Base-by-base conservation (phyloP, 1,140 invertebrate species). In the Cydia fagiglandana region DNA sequence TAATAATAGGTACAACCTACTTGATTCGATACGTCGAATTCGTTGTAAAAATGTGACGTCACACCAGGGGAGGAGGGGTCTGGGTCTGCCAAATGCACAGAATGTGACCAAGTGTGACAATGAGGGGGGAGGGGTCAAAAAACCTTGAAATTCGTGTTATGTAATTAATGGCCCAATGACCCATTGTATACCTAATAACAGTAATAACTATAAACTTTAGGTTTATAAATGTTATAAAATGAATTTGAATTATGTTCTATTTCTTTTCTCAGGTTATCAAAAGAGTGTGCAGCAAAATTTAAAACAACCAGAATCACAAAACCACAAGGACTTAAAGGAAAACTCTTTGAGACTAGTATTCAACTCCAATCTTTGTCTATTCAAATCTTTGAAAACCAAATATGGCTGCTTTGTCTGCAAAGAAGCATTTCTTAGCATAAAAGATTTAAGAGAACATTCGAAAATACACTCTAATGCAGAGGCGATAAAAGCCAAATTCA, bases 321-420 rank as follows among this genome's bases (percentile, higher is more conserved):
- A 10, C 15, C 70, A 79, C 38, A 74, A 73, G 7, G 28, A 70
- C n/a, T 61, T 53, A 20, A 68, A 73, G 17, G 79, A 85, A 73
- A 81, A 86, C 61, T 83, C 85, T 0, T 30, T 85, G 2, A 84
- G 82, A 74, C 56, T 86, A 2, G 53, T 85, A 9, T 70, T 80
- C 41, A 84, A 86, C 38, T 86, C 86, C 13, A 87, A 87, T 24
- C 74, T 87, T 9, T 87, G 83, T 64, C 56, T 86, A 7, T 87
- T 87, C 64, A 81, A 79, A n/a, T 87, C 83, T 0, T 61, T 82
- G n/a, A 81, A 79, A 77, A 86, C 80, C 2, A 86, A 82, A 79
- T 87, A 80, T 56, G 76, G 81, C 0, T 87, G 86, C 20, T 82
- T 83, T 45, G 64, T 73, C 9, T 87, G 86, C 41, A 80, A 78